phyloP scores from a whole-genome alignment of 2,888 invertebrate species.

The Xestia rhomboidea region DNA sequence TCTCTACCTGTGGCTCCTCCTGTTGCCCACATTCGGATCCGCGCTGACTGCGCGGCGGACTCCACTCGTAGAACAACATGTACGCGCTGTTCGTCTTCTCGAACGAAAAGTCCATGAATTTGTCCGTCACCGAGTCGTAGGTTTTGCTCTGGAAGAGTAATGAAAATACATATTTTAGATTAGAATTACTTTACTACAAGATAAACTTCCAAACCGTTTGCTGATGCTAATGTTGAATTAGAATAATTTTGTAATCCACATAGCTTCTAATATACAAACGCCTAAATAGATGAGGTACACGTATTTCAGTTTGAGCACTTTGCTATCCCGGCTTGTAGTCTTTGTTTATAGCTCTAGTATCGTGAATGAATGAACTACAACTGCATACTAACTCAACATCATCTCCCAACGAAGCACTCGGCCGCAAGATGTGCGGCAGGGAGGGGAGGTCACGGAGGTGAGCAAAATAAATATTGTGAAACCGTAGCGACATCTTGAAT shows the following conservation, averaged over 20 bases:
- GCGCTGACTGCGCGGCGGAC: conserved; percentile 88
- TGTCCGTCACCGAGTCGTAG: conserved; percentile 98
- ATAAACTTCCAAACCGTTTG: background rate
- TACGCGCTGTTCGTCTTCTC: conserved; percentile 99
- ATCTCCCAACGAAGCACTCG: too few relatives aligned
- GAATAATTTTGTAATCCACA: background rate
- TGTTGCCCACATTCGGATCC: conserved; percentile 82
- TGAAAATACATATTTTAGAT: background rate
- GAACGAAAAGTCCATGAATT: conserved; percentile 99
- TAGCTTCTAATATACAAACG: background rate
- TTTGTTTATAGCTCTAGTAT: background rate
- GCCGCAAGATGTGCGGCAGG: too few relatives aligned
- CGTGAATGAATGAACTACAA: conserved; percentile 94
- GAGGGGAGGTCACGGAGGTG: too few relatives aligned
- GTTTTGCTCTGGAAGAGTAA: conserved; percentile 94
- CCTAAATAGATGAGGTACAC: background rate
- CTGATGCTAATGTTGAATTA: background rate
- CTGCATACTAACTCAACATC: too few relatives aligned
- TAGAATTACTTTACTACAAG: background rate
- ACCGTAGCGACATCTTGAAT: too few relatives aligned
- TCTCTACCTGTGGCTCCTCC: conserved; percentile 84
- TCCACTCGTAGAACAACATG: conserved; percentile 98
- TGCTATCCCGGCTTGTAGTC: too few relatives aligned
- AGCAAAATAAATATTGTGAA: too few relatives aligned
- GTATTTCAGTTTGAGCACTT: background rate